Percentiles rank a stretch among this genome's conserved stretches.
phyloP scores from a whole-genome alignment of 2,888 invertebrate species.

The Agapetus fuscipes region DNA sequence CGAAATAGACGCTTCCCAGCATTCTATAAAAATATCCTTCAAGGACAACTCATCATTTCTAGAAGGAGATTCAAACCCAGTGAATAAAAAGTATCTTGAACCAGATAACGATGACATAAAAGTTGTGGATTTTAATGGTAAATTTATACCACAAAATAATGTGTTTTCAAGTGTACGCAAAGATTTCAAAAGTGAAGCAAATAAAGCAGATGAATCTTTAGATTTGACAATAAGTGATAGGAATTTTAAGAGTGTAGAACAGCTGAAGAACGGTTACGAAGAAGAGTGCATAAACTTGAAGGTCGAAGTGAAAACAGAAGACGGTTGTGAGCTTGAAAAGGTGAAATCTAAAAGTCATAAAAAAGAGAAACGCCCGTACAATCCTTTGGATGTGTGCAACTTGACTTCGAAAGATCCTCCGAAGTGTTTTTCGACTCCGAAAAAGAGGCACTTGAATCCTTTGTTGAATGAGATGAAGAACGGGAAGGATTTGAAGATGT shows the following conservation, averaged over 20 bases:
- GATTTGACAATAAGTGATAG: background rate
- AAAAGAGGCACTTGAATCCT: slow-evolving; percentile 36
- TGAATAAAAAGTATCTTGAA: no score
- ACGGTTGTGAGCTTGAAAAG: slow-evolving; percentile 12
- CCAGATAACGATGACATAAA: no score
- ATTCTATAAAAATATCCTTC: slow-evolving; percentile 8
- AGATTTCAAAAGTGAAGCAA: background rate
- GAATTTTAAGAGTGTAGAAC: no score
- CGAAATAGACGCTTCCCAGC: slow-evolving; percentile 37
- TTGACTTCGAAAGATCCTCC: slow-evolving; percentile 52
- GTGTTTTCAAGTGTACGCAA: background rate
- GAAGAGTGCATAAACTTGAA: background rate
- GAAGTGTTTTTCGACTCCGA: slow-evolving; percentile 39
- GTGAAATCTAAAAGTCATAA: slow-evolving; percentile 27
- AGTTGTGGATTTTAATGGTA: background rate
- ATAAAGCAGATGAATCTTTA: background rate
- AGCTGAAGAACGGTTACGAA: background rate
- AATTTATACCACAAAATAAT: background rate
- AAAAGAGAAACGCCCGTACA: slow-evolving; percentile 36
- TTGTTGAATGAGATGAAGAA: slow-evolving; percentile 29
- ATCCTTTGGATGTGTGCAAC: slow-evolving; percentile 55
- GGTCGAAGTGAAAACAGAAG: slow-evolving; percentile 18
- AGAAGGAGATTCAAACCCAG: slow-evolving; percentile 13
- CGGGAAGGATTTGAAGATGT: slow-evolving; percentile 32
- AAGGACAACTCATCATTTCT: slow-evolving; percentile 3